Base-by-base conservation (phyloP, 2,797 vertebrate species). In the Staurois parvus region DNA sequence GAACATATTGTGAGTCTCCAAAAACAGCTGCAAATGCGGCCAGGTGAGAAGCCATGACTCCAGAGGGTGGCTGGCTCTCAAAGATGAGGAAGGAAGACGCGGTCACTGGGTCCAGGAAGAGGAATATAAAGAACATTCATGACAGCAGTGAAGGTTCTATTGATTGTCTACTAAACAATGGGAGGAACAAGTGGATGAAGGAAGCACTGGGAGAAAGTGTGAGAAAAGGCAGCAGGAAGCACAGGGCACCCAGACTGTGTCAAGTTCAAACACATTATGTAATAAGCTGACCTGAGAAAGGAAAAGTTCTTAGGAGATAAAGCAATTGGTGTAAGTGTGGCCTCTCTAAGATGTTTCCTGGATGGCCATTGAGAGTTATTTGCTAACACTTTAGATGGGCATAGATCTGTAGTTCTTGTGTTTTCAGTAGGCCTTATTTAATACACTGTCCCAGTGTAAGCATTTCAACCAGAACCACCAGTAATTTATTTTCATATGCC, bases 201-300 rank as follows among this genome's bases (percentile, higher is more conserved):
- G 78, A 80, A 80, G 29, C 45, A 5, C 42, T 69, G 45, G 78
- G 76, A 78, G 78, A 80, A 80, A 80, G 78, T 80, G 29, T 13
- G 28, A 68, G 62, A 34, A 66, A 26, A 12, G 24, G 15, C 9
- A 48, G n/a, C 45, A 76, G 74, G 75, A 64, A 62, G 59, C 59
- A 8, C 24, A n/a, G 32, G 21, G 48, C 34, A 64, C 59, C 56
- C 56, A 26, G 26, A 66, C 19, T 7, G 42, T 69, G 67, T 80
- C 78, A 80, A 80, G 78, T 70, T 80, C 78, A 80, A 80, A 80
- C 78, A 26, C 67, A 56, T 56, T 32, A 40, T 73, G 37, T 26
- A 26, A 73, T 73, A 45, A 73, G 21, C 4, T 73, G 40, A 73
- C 72, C 72, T 45, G 3, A 26, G 59, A 73, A 73, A 45, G 72